Conservation (phyloP, 2,113 vertebrate genomes). For the Ceyx melanurus region DNA sequence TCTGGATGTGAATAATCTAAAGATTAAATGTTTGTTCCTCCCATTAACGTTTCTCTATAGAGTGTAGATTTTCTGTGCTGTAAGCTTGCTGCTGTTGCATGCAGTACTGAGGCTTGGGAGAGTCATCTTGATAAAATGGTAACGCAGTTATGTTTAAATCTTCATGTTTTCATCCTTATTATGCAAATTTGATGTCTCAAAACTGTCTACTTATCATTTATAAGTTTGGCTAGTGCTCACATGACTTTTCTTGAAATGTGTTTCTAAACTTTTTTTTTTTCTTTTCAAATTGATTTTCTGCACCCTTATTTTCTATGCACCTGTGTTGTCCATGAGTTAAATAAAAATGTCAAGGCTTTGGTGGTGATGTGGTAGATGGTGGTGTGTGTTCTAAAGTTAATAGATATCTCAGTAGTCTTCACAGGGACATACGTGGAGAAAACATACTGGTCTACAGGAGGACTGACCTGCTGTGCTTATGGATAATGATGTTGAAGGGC, state of each 20-base stretch:
- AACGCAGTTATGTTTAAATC: conserved; percentile 35
- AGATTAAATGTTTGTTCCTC: not conserved
- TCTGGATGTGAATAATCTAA: not conserved
- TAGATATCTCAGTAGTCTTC: not conserved
- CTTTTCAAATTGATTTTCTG: conserved; percentile 18
- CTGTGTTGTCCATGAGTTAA: not conserved
- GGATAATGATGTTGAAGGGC: not conserved
- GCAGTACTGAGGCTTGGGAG: not conserved
- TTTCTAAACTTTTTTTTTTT: conserved; percentile 26
- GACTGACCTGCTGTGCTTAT: not conserved
- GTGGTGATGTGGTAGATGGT: not conserved
- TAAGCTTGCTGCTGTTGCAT: not conserved
- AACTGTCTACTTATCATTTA: conserved; percentile 36
- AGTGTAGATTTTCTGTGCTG: not conserved
- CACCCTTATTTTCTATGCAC: not conserved
- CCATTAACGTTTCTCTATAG: not conserved
- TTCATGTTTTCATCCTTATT: conserved; percentile 19
- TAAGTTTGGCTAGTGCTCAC: conserved; percentile 21
- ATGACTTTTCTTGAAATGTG: conserved; percentile 1
- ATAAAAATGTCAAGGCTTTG: not conserved
- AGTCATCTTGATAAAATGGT: not conserved
- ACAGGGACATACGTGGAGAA: not conserved
- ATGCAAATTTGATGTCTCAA: conserved; percentile 12
- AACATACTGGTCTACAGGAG: not conserved
- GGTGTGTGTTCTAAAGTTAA: conserved; percentile 11